Evolutionary conservation across 2,113 vertebrate species (phyloP).

Genomic region (Turnix velox): DNA sequence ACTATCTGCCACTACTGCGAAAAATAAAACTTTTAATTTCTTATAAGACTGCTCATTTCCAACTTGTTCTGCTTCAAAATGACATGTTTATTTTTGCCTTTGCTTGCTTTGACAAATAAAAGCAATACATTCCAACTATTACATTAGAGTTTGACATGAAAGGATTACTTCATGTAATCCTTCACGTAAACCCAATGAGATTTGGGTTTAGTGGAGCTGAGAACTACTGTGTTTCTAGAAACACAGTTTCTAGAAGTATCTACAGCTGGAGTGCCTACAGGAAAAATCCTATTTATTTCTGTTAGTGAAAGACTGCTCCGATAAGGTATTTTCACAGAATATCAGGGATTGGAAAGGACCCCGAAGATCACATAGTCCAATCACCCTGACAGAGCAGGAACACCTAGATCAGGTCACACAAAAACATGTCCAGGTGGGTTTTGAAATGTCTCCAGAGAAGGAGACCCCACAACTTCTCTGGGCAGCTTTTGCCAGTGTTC

Average conservation of each 20-base stretch:
- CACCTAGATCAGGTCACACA: too few species aligned
- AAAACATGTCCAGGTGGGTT: too few species aligned
- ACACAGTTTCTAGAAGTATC: too few species aligned
- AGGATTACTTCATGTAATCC: too few species aligned
- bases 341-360: too few species aligned
- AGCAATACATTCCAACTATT: not conserved
- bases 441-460: too few species aligned
- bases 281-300: not conserved
- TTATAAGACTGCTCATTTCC: not conserved
- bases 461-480: too few species aligned
- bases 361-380: too few species aligned
- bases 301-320: not conserved
- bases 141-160: not conserved
- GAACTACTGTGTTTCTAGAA: not conserved
- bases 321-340: too few species aligned
- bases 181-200: not conserved
- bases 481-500: too few species aligned
- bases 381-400: too few species aligned
- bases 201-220: not conserved
- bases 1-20: not conserved
- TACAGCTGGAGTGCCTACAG: not conserved
- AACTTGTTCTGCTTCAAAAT: not conserved
- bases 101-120: not conserved
- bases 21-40: not conserved
- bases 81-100: not conserved